A percentile compares a stretch with the other conserved stretches of the same genome.
These are phyloP conservation scores for Danionella cerebrum DNA, from an alignment of 2,113 vertebrate genomes.

Conservation along the genomic window DNA sequence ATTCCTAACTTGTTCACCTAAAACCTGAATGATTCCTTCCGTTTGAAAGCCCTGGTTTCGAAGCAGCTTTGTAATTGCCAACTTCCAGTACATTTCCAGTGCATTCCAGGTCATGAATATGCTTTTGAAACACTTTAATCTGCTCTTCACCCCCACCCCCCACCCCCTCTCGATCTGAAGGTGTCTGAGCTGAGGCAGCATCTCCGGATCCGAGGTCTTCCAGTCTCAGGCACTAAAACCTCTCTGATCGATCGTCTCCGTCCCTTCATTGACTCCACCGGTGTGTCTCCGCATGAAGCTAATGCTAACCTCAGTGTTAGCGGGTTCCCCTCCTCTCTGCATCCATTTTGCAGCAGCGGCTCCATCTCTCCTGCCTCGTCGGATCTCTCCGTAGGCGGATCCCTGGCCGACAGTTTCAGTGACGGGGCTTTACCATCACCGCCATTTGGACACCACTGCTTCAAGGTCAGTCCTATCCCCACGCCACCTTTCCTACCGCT, in stretches of 20 bases:
- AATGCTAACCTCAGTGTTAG: conserved; percentile 82
- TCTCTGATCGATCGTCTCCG: conserved; percentile 87
- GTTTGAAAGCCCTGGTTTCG: too few relatives aligned
- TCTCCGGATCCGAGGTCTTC: conserved; percentile 87
- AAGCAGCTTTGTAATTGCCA: too few relatives aligned
- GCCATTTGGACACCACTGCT: too few relatives aligned
- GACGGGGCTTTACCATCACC: conserved; percentile 86
- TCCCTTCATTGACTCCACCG: conserved; percentile 81
- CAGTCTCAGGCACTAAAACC: conserved; percentile 91
- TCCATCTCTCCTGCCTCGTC: conserved; percentile 94
- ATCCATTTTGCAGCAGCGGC: conserved; percentile 86
- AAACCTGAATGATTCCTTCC: too few relatives aligned
- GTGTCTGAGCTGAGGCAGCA: conserved; percentile 95
- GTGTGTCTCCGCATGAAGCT: conserved; percentile 61
- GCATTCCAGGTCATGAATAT: too few relatives aligned
- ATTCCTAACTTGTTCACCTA: too few relatives aligned
- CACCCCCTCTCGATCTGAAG: too few relatives aligned
- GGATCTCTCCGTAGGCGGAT: conserved; percentile 82
- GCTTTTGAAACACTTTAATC: too few relatives aligned
- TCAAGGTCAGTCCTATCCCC: too few relatives aligned
- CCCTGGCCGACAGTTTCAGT: conserved; percentile 86
- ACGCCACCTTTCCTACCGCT: too few relatives aligned
- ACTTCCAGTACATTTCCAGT: too few relatives aligned
- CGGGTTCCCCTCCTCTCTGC: conserved; percentile 83
- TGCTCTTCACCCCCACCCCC: too few relatives aligned